phyloP scores from a whole-genome alignment of 2,113 vertebrate species.

The Nothocercus nigrocapillus region DNA sequence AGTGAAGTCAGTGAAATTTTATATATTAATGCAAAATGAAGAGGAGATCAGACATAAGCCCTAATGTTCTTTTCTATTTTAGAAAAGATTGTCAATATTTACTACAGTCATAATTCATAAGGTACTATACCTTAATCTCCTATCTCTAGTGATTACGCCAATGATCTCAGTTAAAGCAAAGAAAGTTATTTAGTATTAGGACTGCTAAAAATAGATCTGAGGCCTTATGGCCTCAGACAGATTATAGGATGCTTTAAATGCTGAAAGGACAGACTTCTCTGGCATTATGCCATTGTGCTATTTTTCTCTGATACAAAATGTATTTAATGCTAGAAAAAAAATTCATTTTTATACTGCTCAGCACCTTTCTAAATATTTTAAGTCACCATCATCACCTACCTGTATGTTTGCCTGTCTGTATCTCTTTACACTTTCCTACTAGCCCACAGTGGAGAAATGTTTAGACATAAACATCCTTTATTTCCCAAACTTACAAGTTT shows the following conservation, averaged over 20 bases:
- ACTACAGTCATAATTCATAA: background rate
- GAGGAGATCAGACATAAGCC: background rate
- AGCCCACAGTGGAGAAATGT: background rate
- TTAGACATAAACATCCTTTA: background rate
- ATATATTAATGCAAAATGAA: background rate
- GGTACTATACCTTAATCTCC: background rate
- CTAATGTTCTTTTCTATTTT: background rate
- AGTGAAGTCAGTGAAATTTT: background rate
- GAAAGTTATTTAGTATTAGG: constrained; percentile 37
- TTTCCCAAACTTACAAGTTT: background rate
- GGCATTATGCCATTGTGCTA: background rate
- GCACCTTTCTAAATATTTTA: background rate
- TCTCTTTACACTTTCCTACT: background rate
- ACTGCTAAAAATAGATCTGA: constrained; percentile 40
- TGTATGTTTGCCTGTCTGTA: background rate
- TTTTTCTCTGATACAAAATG: background rate
- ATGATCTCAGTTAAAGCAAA: constrained; percentile 29
- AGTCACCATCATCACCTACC: background rate
- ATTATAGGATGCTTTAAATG: background rate
- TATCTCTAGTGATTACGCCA: background rate
- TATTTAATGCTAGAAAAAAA: background rate
- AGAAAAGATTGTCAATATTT: background rate
- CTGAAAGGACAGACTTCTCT: constrained; percentile 16
- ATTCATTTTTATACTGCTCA: background rate
- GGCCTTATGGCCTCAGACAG: background rate